These are phyloP conservation scores for Acanthurus tractus DNA, from an alignment of 2,797 vertebrate genomes.

Conservation along the genomic window DNA sequence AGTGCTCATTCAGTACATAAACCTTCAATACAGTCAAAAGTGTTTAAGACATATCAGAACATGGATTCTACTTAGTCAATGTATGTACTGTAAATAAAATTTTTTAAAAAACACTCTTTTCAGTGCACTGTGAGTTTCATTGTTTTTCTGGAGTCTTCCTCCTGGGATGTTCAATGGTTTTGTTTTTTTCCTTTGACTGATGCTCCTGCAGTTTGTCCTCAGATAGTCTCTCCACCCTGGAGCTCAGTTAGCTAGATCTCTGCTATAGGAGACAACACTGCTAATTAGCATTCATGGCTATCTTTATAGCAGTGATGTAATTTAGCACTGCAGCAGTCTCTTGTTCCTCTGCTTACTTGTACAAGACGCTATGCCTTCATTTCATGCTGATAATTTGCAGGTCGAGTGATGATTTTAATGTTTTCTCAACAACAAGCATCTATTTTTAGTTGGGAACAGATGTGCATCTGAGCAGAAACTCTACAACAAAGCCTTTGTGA, in stretches of 20 bases:
- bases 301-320: background rate
- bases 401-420: background rate
- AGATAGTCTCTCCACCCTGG: background rate
- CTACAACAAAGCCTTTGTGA: background rate
- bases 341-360: background rate
- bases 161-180: background rate
- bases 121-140: background rate
- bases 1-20: background rate
- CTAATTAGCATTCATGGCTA: background rate
- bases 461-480: background rate
- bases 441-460: background rate
- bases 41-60: background rate
- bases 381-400: background rate
- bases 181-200: background rate
- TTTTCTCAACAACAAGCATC: background rate
- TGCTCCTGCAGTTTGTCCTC: background rate
- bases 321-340: too few relatives aligned
- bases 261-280: background rate
- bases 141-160: background rate
- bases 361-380: background rate
- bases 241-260: background rate
- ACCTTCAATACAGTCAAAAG: background rate
- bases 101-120: background rate
- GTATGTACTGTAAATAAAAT: background rate
- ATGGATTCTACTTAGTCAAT: background rate